Conservation (phyloP, 1,140 invertebrate species). For the Heliothis virescens region DNA sequence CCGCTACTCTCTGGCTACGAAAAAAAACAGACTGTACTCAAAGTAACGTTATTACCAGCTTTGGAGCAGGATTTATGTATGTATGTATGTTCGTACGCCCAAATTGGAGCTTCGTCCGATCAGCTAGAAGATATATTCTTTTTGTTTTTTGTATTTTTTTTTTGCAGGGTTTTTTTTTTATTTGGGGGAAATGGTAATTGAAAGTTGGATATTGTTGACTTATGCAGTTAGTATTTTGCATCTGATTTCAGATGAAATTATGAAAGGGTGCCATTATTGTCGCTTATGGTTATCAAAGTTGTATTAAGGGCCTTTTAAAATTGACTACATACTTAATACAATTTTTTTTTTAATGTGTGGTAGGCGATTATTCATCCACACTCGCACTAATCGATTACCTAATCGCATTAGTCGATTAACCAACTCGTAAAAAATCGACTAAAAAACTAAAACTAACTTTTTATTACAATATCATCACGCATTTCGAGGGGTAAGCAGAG, state of each 20-base stretch:
- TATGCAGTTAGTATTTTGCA: too few relatives aligned
- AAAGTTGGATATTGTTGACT: not conserved
- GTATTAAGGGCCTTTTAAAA: too few relatives aligned
- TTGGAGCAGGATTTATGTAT: not conserved
- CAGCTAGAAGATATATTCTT: not conserved
- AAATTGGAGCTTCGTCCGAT: not conserved
- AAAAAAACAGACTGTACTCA: slow-evolving; percentile 13
- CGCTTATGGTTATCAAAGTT: too few relatives aligned
- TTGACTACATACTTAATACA: too few relatives aligned
- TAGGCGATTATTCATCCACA: not conserved
- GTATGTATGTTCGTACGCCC: not conserved
- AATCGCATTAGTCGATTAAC: not conserved
- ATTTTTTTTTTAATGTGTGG: too few relatives aligned
- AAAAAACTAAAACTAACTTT: slow-evolving; percentile 1
- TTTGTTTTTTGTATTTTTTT: not conserved
- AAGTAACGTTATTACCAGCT: slow-evolving; percentile 46
- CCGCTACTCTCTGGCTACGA: not conserved
- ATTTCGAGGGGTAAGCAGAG: slow-evolving; percentile 16
- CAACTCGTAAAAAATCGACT: not conserved
- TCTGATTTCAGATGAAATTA: too few relatives aligned
- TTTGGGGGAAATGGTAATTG: not conserved
- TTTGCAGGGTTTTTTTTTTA: not conserved
- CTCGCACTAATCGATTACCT: not conserved
- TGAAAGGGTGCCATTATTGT: too few relatives aligned
- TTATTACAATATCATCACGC: slow-evolving; percentile 44